Evolutionary conservation across 2,113 vertebrate species (phyloP).

Genomic region (Connochaetes taurinus): DNA sequence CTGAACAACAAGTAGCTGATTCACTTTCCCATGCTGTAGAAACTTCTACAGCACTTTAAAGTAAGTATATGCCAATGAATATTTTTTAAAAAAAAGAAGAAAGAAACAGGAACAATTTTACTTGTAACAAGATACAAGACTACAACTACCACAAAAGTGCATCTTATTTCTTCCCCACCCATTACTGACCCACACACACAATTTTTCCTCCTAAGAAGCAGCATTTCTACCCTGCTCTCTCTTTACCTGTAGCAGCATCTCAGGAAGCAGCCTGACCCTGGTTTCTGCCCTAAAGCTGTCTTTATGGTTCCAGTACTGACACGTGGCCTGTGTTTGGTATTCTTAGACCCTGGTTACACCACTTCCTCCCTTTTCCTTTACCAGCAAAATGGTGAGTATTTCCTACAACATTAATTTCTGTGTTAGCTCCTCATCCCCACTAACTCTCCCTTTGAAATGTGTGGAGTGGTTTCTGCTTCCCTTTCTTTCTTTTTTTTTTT

Average conservation of each 20-base stretch:
- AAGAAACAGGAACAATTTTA: not conserved
- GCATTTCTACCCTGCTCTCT: not conserved
- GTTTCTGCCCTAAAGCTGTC: not conserved
- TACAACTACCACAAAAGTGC: not conserved
- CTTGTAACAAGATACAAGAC: not conserved
- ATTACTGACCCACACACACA: not conserved
- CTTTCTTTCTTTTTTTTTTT: no score
- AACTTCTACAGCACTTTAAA: not conserved
- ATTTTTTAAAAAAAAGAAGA: not conserved
- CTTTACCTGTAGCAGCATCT: not conserved
- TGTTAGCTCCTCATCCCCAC: not conserved
- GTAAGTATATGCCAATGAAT: not conserved
- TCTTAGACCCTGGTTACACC: not conserved
- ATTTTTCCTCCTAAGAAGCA: not conserved
- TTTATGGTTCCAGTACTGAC: not conserved
- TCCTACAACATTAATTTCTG: not conserved
- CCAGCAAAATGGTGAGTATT: not conserved
- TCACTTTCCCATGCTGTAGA: not conserved
- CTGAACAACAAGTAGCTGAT: not conserved
- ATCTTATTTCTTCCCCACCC: not conserved
- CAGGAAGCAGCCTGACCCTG: not conserved
- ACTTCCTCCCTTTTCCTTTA: not conserved
- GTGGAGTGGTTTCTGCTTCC: not conserved
- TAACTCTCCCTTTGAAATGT: not conserved
- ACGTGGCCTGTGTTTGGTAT: not conserved